A percentile compares a stretch with the other conserved stretches of the same genome.
phyloP scores from a whole-genome alignment of 2,797 vertebrate genomes.

The Microtus agrestis region DNA sequence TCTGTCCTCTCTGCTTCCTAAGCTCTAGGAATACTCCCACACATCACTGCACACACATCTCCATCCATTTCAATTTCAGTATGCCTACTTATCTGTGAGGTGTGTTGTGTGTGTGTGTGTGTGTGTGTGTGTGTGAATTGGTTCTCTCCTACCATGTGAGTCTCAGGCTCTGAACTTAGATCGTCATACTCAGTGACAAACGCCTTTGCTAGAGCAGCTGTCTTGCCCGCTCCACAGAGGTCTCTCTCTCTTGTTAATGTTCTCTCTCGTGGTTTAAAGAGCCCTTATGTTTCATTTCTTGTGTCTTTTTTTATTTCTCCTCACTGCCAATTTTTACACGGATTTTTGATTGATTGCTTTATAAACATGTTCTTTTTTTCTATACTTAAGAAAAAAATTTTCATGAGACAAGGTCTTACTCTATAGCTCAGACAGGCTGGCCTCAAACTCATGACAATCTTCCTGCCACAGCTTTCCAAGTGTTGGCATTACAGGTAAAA shows the following conservation, averaged over 20 bases:
- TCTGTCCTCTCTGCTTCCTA: neutral
- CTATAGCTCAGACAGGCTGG: neutral
- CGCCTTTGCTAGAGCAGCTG: neutral
- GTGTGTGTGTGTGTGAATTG: no score
- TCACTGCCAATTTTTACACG: neutral
- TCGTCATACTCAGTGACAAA: no score
- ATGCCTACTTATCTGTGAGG: neutral
- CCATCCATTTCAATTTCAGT: neutral
- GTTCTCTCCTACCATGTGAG: neutral
- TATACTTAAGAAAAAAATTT: conserved; percentile 37
- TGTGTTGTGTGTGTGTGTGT: neutral
- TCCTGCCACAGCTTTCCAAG: neutral
- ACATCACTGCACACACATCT: neutral
- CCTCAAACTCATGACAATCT: neutral
- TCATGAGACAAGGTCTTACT: neutral
- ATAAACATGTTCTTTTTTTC: neutral
- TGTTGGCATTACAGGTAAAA: neutral
- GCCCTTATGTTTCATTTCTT: neutral
- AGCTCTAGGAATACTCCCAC: neutral
- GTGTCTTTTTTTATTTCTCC: neutral
- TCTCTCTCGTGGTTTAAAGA: neutral
- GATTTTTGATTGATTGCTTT: neutral
- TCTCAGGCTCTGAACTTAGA: neutral
- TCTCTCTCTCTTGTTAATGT: neutral
- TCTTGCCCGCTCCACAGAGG: neutral